Percentiles rank a stretch among this genome's conserved stretches.
phyloP scores from a whole-genome alignment of 2,888 invertebrate genomes.

The Zhuqinia jingwanae region DNA sequence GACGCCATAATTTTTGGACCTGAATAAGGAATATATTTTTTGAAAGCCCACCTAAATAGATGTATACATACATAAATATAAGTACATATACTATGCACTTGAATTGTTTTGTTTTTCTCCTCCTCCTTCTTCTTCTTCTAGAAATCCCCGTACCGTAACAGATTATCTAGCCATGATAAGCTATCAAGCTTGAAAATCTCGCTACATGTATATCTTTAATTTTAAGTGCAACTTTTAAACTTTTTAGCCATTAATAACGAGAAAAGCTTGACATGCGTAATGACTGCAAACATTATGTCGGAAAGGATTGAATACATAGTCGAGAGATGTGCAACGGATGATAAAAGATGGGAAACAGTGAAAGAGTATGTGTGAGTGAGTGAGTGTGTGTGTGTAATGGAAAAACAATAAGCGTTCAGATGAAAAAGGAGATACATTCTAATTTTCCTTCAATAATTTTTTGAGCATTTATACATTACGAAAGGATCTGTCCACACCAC shows the following conservation, averaged over 20 bases:
- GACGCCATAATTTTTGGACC: neutral
- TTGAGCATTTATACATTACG: conserved; percentile 1
- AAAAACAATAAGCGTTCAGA: neutral
- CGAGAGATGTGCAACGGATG: neutral
- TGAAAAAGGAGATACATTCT: no score
- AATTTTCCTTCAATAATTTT: conserved; percentile 7
- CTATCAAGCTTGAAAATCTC: conserved; percentile 31
- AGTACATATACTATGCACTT: no score
- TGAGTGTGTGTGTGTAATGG: no score
- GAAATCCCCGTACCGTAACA: conserved; percentile 40
- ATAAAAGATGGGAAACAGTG: neutral
- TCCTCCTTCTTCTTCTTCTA: conserved; percentile 7
- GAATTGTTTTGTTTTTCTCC: neutral
- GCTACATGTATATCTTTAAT: neutral
- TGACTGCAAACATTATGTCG: conserved; percentile 34
- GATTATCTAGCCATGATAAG: conserved; percentile 53
- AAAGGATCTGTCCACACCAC: conserved; percentile 38
- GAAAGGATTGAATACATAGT: no score
- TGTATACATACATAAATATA: no score
- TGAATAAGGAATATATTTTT: no score
- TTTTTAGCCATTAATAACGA: conserved; percentile 39
- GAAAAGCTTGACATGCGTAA: conserved; percentile 34
- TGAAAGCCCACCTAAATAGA: no score
- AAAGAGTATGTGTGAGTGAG: no score
- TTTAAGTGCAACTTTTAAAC: conserved; percentile 16